Conservation (phyloP, 2,113 vertebrate species). For the Nerophis lumbriciformis region DNA sequence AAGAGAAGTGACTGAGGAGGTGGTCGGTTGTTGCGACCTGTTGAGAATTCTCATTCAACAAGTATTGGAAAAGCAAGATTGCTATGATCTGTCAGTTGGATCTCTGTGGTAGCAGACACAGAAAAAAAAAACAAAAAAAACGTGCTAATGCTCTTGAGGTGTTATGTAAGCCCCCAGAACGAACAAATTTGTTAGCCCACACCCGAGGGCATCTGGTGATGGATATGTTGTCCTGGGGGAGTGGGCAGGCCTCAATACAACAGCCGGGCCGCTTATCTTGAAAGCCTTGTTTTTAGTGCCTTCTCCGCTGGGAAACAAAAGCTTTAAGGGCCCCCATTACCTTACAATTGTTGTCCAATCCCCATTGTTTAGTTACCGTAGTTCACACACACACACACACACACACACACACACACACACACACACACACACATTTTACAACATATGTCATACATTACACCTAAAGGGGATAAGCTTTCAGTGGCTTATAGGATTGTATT, state of each 20-base stretch:
- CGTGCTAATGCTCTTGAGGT: slow-evolving; percentile 52
- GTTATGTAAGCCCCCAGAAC: slow-evolving; percentile 65
- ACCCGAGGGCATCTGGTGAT: slow-evolving; percentile 71
- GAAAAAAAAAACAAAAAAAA: slow-evolving; percentile 34
- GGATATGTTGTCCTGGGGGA: slow-evolving; percentile 68
- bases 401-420: slow-evolving; percentile 41
- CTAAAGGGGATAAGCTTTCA: slow-evolving; percentile 13
- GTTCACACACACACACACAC: slow-evolving; percentile 49
- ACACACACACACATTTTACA: slow-evolving; percentile 36
- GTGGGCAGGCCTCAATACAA: slow-evolving; percentile 50
- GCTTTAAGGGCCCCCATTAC: slow-evolving; percentile 68
- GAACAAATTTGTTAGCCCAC: slow-evolving; percentile 71
- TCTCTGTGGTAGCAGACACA: slow-evolving; percentile 43
- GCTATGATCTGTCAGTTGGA: slow-evolving; percentile 38
- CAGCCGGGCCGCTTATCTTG: slow-evolving; percentile 65
- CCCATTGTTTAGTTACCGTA: slow-evolving; percentile 41
- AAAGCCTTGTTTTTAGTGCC: slow-evolving; percentile 69
- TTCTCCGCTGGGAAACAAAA: slow-evolving; percentile 64
- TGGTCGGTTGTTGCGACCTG: background rate
- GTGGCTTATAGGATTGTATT: background rate
- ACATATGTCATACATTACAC: slow-evolving; percentile 50
- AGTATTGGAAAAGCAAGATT: slow-evolving; percentile 10
- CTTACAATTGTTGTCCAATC: slow-evolving; percentile 59
- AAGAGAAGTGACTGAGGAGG: slow-evolving; percentile 5
- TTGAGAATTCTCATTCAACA: slow-evolving; percentile 34